Percentiles rank a stretch among this genome's conserved stretches.
These are phyloP conservation scores for Phyllostomus hastatus DNA, from an alignment of 2,113 vertebrate genomes.

Conservation along the genomic window DNA sequence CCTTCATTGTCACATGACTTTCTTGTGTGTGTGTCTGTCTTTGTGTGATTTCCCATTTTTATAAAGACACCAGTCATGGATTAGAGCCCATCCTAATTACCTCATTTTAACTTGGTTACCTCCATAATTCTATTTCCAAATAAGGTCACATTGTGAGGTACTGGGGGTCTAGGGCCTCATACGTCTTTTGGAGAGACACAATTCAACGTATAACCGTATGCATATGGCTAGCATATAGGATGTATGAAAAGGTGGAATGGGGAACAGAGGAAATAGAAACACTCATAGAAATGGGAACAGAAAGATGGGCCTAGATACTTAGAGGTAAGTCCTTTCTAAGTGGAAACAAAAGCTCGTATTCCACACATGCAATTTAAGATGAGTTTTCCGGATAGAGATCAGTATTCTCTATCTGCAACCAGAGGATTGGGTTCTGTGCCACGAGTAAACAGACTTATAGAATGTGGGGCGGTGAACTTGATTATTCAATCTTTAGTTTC, in stretches of 20 bases:
- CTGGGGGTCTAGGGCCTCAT: background rate
- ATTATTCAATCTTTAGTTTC: background rate
- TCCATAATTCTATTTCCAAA: background rate
- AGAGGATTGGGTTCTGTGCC: background rate
- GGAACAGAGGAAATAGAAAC: background rate
- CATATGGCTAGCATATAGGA: background rate
- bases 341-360: background rate
- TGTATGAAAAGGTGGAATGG: background rate
- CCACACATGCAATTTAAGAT: background rate
- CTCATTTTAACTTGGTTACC: background rate
- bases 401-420: background rate
- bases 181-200: background rate
- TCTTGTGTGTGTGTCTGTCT: background rate
- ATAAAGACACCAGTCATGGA: background rate
- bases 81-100: background rate
- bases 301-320: background rate
- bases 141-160: background rate
- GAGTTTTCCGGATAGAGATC: background rate
- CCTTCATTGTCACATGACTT: background rate
- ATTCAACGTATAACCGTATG: background rate
- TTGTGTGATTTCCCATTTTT: background rate
- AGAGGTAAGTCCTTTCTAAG: background rate
- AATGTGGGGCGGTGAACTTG: background rate
- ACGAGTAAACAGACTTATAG: background rate
- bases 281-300: background rate